Evolutionary conservation across 2,113 vertebrate genomes (phyloP).

Genomic region (Mohoua ochrocephala): DNA sequence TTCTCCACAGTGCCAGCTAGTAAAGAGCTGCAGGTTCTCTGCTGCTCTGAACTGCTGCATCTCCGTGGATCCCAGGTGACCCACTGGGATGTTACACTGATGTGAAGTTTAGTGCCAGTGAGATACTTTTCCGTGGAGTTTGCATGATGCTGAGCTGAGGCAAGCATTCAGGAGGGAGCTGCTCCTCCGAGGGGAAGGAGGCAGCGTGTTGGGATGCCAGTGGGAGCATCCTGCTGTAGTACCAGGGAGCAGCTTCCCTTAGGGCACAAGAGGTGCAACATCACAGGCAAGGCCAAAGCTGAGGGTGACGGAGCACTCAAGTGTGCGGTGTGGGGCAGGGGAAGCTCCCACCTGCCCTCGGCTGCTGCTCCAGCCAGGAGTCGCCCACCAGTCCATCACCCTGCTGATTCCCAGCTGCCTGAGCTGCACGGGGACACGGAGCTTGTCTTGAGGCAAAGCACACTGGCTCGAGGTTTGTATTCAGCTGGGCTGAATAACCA

Average conservation of each 20-base stretch:
- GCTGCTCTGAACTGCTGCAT: not conserved
- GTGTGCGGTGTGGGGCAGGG: not conserved
- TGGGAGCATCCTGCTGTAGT: not conserved
- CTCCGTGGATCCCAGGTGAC: not conserved
- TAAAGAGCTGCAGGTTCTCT: not conserved
- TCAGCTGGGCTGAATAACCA: not conserved
- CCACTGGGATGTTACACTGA: not conserved
- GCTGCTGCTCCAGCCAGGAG: not conserved
- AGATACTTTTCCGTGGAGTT: not conserved
- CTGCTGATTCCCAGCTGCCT: not conserved
- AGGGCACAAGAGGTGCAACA: not conserved
- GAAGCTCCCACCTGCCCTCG: not conserved
- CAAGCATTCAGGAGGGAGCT: not conserved
- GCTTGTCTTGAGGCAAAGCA: not conserved
- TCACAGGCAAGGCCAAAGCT: not conserved
- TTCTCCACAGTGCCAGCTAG: not conserved
- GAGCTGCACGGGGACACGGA: rapidly evolving
- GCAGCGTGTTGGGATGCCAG: rapidly evolving
- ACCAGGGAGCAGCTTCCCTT: not conserved
- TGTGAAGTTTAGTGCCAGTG: not conserved
- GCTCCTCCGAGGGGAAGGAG: not conserved
- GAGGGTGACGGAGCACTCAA: not conserved
- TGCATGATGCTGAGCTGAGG: not conserved
- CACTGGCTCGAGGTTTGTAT: not conserved
- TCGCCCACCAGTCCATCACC: not conserved